Percentiles rank a stretch among this genome's conserved stretches.
Evolutionary conservation across 2,113 vertebrate species (phyloP).

Genomic region (Microcebus griseorufus): DNA sequence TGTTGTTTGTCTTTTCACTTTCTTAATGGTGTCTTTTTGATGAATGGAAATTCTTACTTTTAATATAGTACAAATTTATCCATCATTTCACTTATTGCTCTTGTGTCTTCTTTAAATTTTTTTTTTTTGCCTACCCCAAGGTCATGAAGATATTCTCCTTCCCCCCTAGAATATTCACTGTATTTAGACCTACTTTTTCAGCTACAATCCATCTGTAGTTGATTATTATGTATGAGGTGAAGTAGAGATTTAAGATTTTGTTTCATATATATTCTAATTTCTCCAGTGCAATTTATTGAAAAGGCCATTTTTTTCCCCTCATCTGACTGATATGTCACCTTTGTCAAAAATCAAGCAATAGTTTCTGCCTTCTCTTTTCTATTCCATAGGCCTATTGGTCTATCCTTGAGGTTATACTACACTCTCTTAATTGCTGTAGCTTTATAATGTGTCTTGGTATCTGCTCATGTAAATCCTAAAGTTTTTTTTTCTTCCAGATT

Average conservation of each 20-base stretch:
- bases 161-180: neutral
- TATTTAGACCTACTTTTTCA: neutral
- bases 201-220: neutral
- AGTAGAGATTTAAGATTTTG: neutral
- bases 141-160: neutral
- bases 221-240: neutral
- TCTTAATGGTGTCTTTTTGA: neutral
- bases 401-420: neutral
- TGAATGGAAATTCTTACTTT: constrained; percentile 7
- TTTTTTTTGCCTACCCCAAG: neutral
- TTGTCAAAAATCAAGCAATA: neutral
- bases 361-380: neutral
- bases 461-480: neutral
- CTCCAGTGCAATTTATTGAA: neutral
- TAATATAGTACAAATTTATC: neutral
- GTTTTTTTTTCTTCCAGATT: neutral
- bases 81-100: constrained; percentile 12
- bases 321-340: neutral
- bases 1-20: neutral
- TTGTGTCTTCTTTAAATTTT: neutral
- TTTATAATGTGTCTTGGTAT: neutral
- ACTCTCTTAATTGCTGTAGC: neutral
- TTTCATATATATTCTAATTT: neutral
- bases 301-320: neutral
- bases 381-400: neutral